Evolutionary conservation across 2,113 vertebrate species (phyloP).

Genomic region (Siniperca chuatsi): DNA sequence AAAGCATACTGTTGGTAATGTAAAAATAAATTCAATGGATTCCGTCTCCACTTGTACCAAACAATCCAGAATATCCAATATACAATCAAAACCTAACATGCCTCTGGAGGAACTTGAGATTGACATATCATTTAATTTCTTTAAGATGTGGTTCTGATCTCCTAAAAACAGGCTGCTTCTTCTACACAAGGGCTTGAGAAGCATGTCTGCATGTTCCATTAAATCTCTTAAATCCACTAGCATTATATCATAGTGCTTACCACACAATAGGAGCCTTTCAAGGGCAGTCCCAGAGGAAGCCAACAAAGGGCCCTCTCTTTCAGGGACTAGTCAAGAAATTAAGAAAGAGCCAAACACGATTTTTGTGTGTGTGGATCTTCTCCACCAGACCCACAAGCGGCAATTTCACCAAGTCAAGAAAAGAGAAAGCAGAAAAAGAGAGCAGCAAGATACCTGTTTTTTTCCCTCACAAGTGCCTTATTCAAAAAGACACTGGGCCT

Average conservation of each 20-base stretch:
- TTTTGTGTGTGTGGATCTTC: slow-evolving; percentile 59
- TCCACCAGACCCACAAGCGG: slow-evolving; percentile 46
- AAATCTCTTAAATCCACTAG: slow-evolving; percentile 82
- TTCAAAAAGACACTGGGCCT: slow-evolving; percentile 52
- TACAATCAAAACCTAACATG: not conserved
- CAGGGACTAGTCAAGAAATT: slow-evolving; percentile 77
- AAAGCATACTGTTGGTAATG: not conserved
- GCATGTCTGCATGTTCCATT: slow-evolving; percentile 79
- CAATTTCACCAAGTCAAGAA: slow-evolving; percentile 59
- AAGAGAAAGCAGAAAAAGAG: slow-evolving; percentile 47
- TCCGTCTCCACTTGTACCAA: not conserved
- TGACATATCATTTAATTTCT: slow-evolving; percentile 57
- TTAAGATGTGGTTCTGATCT: slow-evolving; percentile 64
- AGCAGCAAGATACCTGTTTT: slow-evolving; percentile 53
- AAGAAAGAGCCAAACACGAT: slow-evolving; percentile 75
- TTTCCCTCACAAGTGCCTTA: slow-evolving; percentile 24
- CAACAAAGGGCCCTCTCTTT: slow-evolving; percentile 80
- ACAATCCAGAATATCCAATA: slow-evolving; percentile 17
- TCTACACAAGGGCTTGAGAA: slow-evolving; percentile 65
- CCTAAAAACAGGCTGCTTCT: slow-evolving; percentile 58
- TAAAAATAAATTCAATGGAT: not conserved
- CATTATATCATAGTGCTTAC: slow-evolving; percentile 82
- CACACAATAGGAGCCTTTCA: slow-evolving; percentile 82
- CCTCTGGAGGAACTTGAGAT: not conserved
- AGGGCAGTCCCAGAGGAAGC: slow-evolving; percentile 76